These are phyloP conservation scores for Bradysia coprophila DNA, from an alignment of 1,140 invertebrate genomes.

Conservation along the genomic window DNA sequence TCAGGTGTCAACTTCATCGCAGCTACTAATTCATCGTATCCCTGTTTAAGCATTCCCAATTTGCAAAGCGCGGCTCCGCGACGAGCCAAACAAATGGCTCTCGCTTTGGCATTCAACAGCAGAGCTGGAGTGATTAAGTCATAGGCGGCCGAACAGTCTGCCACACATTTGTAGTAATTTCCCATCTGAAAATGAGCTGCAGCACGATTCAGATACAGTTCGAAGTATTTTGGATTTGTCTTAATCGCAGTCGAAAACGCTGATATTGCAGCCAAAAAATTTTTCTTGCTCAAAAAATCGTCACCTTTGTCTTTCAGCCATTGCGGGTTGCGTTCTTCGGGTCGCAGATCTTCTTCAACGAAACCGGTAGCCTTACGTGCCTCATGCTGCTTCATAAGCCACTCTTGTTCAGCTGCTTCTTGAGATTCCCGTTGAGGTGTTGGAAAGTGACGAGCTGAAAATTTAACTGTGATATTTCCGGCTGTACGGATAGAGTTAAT, in stretches of 20 bases:
- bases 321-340: conserved; percentile 65
- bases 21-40: conserved; percentile 51
- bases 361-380: conserved; percentile 51
- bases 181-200: conserved; percentile 52
- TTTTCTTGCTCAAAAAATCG: conserved; percentile 50
- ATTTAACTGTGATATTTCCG: conserved; percentile 41
- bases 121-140: conserved; percentile 53
- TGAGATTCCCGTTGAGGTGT: conserved; percentile 67
- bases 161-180: conserved; percentile 48
- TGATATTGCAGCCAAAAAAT: conserved; percentile 62
- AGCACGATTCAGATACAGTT: conserved; percentile 55
- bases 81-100: conserved; percentile 47
- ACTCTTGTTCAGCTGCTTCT: conserved; percentile 54
- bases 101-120: conserved; percentile 42
- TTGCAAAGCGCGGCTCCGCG: conserved; percentile 51
- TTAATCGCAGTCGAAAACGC: conserved; percentile 63
- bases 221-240: conserved; percentile 45
- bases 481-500: conserved; percentile 36
- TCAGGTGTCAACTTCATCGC: conserved; percentile 38
- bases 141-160: conserved; percentile 39
- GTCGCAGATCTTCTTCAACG: conserved; percentile 50
- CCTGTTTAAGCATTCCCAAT: conserved; percentile 48
- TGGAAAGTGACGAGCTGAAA: conserved; percentile 59
- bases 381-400: conserved; percentile 60
- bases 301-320: conserved; percentile 71